Base-by-base conservation (phyloP, 2,888 invertebrate species). In the Caenorhabditis sulstoni region DNA sequence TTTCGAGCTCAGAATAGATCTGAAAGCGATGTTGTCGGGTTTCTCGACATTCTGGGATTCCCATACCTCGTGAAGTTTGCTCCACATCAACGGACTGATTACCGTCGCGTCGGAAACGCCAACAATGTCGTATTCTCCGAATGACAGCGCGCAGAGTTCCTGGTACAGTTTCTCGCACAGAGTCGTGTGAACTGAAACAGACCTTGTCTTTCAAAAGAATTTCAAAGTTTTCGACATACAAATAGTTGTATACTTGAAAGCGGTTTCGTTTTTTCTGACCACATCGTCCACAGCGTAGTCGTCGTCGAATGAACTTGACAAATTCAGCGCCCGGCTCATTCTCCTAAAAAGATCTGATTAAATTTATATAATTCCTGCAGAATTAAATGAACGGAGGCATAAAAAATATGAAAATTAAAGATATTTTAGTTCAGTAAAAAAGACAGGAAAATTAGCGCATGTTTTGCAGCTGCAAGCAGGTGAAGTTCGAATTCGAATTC, bases 211-310 rank as follows among this genome's bases (percentile, higher is more conserved):
- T 20, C 12, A 44, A 7, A 18, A 12, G 8, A 3, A 35, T 9
- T 16, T 18, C n/a, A 47, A 20, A 35, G 5, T 23, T 9, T 22
- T 18, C 2, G 1, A 47, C 70, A 61, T 22, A 77, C 77, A 77
- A 53, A 77, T 66, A 20, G 59, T 45, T 11, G 71, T 70, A 23
- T 77, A 77, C 16, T 77, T 77, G 66, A 71, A 71, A 14, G 77
- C 59, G 9, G 61, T 55, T 29, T 71, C 64, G 23, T 77, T 71
- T 53, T 55, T 65, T 3, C 77, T 52, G 1, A 23, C 16, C 22
- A 45, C 22, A 9, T 77, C 70, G 12, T 59, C 73, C 3, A 14
- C 44, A 0, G 41, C 23, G 3, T 45, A 52, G 0, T 29, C 55
- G 7, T 70, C 61, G 11, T 58, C 16, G 12, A 39, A 45, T 2